These are phyloP conservation scores for Holcopasites calliopsidis DNA, from an alignment of 1,140 invertebrate species.

Conservation along the genomic window DNA sequence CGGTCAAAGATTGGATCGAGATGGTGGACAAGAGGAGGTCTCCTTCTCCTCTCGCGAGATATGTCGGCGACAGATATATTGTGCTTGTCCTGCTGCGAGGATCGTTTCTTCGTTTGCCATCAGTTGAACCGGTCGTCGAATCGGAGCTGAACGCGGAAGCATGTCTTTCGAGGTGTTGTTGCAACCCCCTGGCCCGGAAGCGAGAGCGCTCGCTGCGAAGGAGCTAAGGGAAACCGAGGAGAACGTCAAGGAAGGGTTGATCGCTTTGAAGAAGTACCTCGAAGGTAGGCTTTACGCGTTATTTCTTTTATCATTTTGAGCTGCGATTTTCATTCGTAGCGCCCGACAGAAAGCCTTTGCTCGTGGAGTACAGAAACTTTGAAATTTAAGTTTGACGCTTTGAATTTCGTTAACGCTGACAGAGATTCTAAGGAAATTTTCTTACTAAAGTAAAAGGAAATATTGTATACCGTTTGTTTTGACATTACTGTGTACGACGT, in stretches of 20 bases:
- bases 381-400: too few relatives aligned
- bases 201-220: conserved; percentile 81
- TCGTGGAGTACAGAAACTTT: too few relatives aligned
- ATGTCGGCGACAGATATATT: conserved; percentile 69
- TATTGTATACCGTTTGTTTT: too few relatives aligned
- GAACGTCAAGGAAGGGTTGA: conserved; percentile 82
- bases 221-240: conserved; percentile 86
- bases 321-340: accelerated
- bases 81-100: conserved; percentile 61
- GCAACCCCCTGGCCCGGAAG: conserved; percentile 65
- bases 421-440: too few relatives aligned
- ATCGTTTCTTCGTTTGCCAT: conserved; percentile 33
- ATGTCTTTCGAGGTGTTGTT: conserved; percentile 69
- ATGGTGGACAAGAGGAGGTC: conserved; percentile 70
- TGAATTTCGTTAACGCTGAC: too few relatives aligned
- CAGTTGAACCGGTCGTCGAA: not conserved
- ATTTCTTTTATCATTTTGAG: not conserved
- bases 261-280: conserved; percentile 82
- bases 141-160: not conserved
- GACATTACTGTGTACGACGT: too few relatives aligned
- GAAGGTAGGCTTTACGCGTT: conserved; percentile 74
- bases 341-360: too few relatives aligned
- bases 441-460: too few relatives aligned
- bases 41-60: conserved; percentile 53
- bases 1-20: conserved; percentile 75